phyloP scores from a whole-genome alignment of 2,113 vertebrate species.

The Ceratotherium simum region DNA sequence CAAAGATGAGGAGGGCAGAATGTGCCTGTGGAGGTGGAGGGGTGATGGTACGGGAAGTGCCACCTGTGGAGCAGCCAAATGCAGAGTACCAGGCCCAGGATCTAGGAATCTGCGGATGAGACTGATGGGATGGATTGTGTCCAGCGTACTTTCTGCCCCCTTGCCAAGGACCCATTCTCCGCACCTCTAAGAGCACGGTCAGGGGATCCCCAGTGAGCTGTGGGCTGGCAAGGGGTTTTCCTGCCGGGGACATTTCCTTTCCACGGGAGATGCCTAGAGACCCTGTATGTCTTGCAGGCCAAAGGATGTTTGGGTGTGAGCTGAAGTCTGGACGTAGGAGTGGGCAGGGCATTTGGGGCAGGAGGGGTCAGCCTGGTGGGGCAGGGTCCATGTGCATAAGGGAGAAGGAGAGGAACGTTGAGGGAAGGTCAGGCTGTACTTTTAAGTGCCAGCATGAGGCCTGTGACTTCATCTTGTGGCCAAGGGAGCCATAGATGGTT shows the following conservation, averaged over 20 bases:
- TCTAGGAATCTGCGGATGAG: neutral
- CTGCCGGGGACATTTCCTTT: neutral
- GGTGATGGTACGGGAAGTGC: no score
- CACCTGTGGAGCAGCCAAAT: neutral
- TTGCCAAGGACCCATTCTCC: neutral
- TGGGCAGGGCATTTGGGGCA: neutral
- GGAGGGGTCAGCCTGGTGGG: neutral
- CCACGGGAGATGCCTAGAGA: neutral
- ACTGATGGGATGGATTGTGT: neutral
- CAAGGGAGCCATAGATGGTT: neutral
- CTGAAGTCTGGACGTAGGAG: neutral
- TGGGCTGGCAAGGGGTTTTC: neutral
- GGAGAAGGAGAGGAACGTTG: neutral
- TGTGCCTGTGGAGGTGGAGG: no score
- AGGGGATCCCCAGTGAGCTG: fast-evolving
- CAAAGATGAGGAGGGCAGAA: neutral
- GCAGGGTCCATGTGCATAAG: neutral
- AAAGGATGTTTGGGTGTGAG: neutral
- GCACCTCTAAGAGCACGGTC: no score
- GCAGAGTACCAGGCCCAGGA: no score
- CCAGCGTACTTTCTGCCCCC: neutral
- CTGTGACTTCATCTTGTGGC: neutral
- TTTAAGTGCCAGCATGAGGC: neutral
- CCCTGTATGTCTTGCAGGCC: neutral
- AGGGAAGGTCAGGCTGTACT: neutral